Evolutionary conservation across 92 coral and sea anemone species (phyloP), one percentile per base, ranked within the genome.

Genomic region (Virgularia gustaviana): DNA sequence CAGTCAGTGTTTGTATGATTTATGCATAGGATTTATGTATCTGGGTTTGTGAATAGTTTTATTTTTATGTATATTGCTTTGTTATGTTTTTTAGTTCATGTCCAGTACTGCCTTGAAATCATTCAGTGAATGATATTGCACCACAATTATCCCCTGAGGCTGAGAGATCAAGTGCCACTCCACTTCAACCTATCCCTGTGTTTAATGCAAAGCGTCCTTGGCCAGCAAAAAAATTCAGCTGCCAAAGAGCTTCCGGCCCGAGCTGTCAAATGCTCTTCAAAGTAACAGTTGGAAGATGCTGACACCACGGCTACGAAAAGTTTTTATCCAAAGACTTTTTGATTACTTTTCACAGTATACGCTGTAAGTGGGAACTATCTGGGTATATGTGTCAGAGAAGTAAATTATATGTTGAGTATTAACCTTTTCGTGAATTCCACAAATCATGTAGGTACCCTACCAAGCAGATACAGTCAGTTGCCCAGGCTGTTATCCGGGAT

Each of bases 371-470:
- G n/a, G n/a, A n/a, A n/a, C n/a, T n/a, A n/a, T n/a, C n/a, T n/a
- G n/a, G n/a, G n/a, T n/a, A n/a, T n/a, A n/a, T n/a, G n/a, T n/a
- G n/a, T n/a, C n/a, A n/a, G n/a, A n/a, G n/a, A n/a, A n/a, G n/a
- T n/a, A n/a, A n/a, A n/a, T n/a, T n/a, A n/a, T n/a, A n/a, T n/a
- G n/a, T n/a, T n/a, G n/a, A n/a, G n/a, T n/a, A n/a, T n/a, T n/a
- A n/a, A n/a, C n/a, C n/a, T n/a, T n/a, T n/a, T n/a, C n/a, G n/a
- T n/a, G n/a, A n/a, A n/a, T n/a, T n/a, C n/a, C n/a, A n/a, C n/a
- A n/a, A n/a, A n/a, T n/a, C n/a, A n/a, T 63, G 9, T 43, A 81
- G 88, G 52, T 87, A 84, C 76, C 86, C 94, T 25, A 83, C 89
- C 5, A 83, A 58, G 53, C 91, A 87, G 73, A 31, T 84, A 25